Evolutionary conservation across 2,797 vertebrate genomes (phyloP), one percentile per base, ranked within the genome.

Genomic region (Anabas testudineus): DNA sequence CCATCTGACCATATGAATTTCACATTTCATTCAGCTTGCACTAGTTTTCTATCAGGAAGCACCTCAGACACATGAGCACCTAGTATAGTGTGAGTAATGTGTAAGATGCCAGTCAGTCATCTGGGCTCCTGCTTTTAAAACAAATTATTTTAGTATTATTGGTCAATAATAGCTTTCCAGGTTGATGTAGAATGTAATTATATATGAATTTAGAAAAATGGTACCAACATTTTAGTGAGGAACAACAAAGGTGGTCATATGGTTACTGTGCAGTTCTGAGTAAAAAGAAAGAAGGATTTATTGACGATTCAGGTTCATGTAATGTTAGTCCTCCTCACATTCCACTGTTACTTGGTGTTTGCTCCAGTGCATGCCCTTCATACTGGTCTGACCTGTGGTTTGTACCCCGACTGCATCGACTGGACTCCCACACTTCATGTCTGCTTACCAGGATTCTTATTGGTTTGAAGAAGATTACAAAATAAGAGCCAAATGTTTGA

Each of bases 301-400:
- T 46, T 68, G 32, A 61, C 52, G 71, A 43, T 59, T 63, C 73
- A 71, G 53, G 47, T 79, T 65, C 32, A 55, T 67, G 74, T 68
- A 32, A 73, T 54, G 36, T 74, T 18, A 7, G 70, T 75, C 62
- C 62, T 84, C 72, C 74, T 82, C 79, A 84, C 87, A 80, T 87
- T 89, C 79, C 82, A 56, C 74, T 67, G 57, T 74, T 75, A 65
- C 65, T 42, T 70, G 41, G 55, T 64, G 34, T 69, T 60, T 54
- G 56, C 82, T 67, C 58, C 67, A 16, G 16, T 61, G 74, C 81
- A 67, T 68, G 67, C 70, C 54, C 59, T 48, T 72, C 26, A 42
- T 58, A 21, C 55, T 16, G 71, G 58, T 84, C 74, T 52, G 22
- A 78, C 71, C 76, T 76, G 68, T 75, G 77, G 64, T 80, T 2